Base-by-base conservation (phyloP, 1,140 invertebrate species). In the Drosophila eugracilis region DNA sequence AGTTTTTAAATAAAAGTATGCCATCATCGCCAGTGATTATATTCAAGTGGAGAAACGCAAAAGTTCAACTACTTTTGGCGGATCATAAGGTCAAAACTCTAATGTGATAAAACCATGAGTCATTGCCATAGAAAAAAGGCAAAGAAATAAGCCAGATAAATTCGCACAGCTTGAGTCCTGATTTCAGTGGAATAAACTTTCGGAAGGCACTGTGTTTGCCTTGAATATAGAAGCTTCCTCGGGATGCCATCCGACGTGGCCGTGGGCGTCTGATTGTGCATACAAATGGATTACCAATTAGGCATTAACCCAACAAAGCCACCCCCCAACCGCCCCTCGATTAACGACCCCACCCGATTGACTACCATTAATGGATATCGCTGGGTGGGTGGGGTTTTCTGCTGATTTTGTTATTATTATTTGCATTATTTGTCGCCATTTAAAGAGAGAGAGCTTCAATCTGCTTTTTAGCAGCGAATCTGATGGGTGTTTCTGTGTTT, bases 221-320 rank as follows among this genome's bases (percentile, higher is more conserved):
- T 26, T 19, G 10, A 7, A n/a, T 30, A 42, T 42, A 15, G 28
- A 34, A 63, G 53, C 26, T 34, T 44, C 39, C 22, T 26, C 59
- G 39, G 54, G 39, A 36, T 44, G 41, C n/a, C n/a, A n/a, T n/a
- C n/a, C n/a, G n/a, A n/a, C n/a, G n/a, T n/a, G n/a, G n/a, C 14
- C 41, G 45, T 52, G 47, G 69, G 67, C 55, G 70, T 50, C 69
- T 37, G 48, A 65, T 74, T 74, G 57, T 49, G 69, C 70, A 74
- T 74, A 47, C 22, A 74, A 74, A 74, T 74, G 57, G 39, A 62
- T 54, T 73, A 62, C 69, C 48, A 74, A 73, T 72, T 72, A 72
- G 50, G 44, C 67, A 44, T 37, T 30, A n/a, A n/a, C n/a, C n/a
- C n/a, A n/a, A n/a, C n/a, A n/a, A n/a, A n/a, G 4, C 26, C 5